Evolutionary conservation across 2,797 vertebrate species (phyloP), one percentile per base, ranked within the genome.

Genomic region (Hippoglossus hippoglossus): DNA sequence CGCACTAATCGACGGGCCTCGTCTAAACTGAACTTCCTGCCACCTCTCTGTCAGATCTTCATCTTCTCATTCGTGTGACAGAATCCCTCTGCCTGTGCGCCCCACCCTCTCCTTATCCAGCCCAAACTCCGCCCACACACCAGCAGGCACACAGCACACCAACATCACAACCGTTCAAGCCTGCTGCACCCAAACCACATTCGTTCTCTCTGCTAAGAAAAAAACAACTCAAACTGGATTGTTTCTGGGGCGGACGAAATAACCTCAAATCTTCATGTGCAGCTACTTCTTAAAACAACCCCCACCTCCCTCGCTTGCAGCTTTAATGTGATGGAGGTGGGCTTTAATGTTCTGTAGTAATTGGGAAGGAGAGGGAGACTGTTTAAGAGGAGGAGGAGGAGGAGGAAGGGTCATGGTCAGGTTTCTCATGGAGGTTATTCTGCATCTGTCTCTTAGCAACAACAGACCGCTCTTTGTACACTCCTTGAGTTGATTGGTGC

Each of bases 11-110:
- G 94, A 93, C 94, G 94, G 95, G 95, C 95, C 94, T 96, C 94
- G 91, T 94, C 95, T 94, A 93, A 92, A 90, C 93, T 97, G 96
- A 97, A 97, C 96, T 96, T 93, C 71, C 87, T 6, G 80, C 92
- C 95, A 94, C 96, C 95, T 96, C 93, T 94, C 96, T 97, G 96
- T 97, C 94, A 95, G 85, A 92, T 94, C 95, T 93, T 95, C 95
- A 94, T 94, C 95, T 94, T 95, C 94, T 95, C 94, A 94, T 94
- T 95, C 90, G 87, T 59, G 89, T 94, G 94, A 86, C 92, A 93
- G 87, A 90, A 60, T 76, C 73, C 79, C 75, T 60, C 73, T 72
- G 62, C 79, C 79, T 71, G 41, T 4, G n/a, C 21, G 65, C 68
- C 77, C 76, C 78, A 47, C 66, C 60, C 44, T 58, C 53, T 26